Base-by-base conservation (phyloP, 2,113 vertebrate genomes). In the Tretioscincus oriximinensis region DNA sequence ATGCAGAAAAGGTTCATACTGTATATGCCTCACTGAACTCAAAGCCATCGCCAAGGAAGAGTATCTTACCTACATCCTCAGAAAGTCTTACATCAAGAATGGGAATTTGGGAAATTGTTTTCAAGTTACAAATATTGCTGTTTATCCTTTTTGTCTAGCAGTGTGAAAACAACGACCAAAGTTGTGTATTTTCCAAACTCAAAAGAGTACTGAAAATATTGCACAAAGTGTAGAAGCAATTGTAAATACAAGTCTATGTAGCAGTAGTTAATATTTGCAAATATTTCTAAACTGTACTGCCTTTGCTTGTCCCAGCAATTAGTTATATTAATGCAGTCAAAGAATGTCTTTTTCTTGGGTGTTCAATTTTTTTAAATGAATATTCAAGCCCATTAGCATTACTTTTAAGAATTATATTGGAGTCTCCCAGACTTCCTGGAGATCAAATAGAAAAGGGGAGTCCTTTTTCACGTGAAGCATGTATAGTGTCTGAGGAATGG, bases 401-500 rank as follows among this genome's bases (percentile, higher is more conserved):
- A 74, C 26, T 2, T 7, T 47, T 14, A 78, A 28, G 21, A 54
- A 41, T 16, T 1, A 0, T 63, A 10, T 74, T 60, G 41, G 26
- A 14, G 5, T 70, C 72, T 83, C 58, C 14, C 41, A n/a, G 28
- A 6, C 11, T 2, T 35, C 64, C n/a, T 70, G 65, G 70, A 49
- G 18, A 67, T n/a, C 8, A 45, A 22, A 41, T 2, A 77, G 76
- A 47, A 82, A 74, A 29, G 16, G 0, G 0, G 47, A 28, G 16
- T 5, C 45, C 10, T 67, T 63, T 47, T 47, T 31, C 1, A 0
- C 21, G 29, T 29, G 45, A 81, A 72, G 61, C 54, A 29, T 1
- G 0, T 26, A 31, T 22, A 69, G 24, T 2, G 14, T 41, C 9
- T 1, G 1, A 51, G 51, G 69, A 51, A 26, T 0, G 5, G 2